phyloP scores from a whole-genome alignment of 30 jellyfish, hydroid and myxozoan species.

The Pseudorhiza aurosa region DNA sequence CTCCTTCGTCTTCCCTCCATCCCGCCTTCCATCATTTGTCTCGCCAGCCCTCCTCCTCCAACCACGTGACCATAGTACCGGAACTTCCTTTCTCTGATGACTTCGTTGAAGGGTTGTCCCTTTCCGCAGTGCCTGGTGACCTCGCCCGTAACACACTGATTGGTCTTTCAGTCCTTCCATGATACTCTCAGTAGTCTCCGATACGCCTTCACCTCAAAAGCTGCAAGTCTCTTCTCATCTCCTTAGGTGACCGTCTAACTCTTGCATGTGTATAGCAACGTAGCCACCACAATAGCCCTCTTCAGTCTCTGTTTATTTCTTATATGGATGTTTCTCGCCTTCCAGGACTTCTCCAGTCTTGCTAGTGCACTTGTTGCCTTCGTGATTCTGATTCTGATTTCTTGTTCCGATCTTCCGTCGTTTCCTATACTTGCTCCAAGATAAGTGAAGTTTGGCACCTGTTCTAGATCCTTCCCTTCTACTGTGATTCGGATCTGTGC shows the following conservation, averaged over 20 bases:
- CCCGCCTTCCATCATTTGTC: neutral
- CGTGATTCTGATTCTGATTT: no score
- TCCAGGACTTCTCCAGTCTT: neutral
- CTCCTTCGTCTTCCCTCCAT: neutral
- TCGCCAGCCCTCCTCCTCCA: no score
- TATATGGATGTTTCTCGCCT: neutral
- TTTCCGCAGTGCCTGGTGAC: no score
- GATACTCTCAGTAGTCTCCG: neutral
- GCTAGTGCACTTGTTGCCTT: neutral
- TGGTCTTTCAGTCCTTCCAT: constrained; percentile 8
- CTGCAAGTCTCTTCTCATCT: neutral
- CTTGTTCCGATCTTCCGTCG: no score
- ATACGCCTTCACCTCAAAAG: constrained; percentile 6
- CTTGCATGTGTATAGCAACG: neutral
- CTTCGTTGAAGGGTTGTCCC: no score
- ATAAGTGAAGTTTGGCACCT: neutral
- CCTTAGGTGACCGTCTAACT: neutral
- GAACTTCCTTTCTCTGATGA: no score
- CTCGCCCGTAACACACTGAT: neutral
- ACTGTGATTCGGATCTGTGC: no score
- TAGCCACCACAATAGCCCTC: neutral
- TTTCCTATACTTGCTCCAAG: neutral
- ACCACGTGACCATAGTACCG: no score
- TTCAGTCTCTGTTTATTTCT: neutral
- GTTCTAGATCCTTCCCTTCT: neutral